Percentiles rank a stretch among this genome's conserved stretches.
Evolutionary conservation across 2,113 vertebrate genomes (phyloP).

Genomic region (Oostethus manadensis): DNA sequence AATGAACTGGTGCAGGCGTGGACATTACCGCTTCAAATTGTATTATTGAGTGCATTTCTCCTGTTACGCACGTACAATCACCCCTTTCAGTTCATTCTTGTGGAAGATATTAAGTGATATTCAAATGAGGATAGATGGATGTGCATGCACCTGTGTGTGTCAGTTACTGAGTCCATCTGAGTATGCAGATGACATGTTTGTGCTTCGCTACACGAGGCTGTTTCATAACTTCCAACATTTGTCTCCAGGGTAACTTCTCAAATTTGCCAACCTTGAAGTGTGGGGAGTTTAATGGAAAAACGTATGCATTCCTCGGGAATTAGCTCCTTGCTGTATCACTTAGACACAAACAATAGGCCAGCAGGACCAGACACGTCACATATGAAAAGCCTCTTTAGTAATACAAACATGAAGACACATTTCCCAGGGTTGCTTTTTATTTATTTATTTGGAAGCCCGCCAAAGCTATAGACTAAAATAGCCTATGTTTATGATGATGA

Average conservation of each 20-base stretch:
- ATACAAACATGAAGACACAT: neutral
- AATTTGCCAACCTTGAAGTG: conserved; percentile 24
- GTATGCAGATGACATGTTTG: neutral
- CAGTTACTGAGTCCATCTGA: neutral
- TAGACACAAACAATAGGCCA: conserved; percentile 25
- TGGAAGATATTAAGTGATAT: neutral
- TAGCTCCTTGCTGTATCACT: conserved; percentile 8
- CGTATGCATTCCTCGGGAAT: conserved; percentile 33
- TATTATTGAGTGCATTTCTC: conserved; percentile 13
- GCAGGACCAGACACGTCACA: conserved; percentile 41
- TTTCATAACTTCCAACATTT: conserved; percentile 1
- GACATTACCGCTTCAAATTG: conserved; percentile 17
- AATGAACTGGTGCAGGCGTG: conserved; percentile 23
- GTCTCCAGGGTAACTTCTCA: conserved; percentile 22
- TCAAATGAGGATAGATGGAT: neutral
- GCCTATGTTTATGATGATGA: too few relatives aligned
- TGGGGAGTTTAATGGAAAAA: conserved; percentile 25
- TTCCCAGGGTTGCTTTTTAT: too few relatives aligned
- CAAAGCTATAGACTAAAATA: too few relatives aligned
- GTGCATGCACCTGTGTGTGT: neutral
- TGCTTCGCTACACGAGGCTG: neutral
- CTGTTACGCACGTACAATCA: conserved; percentile 16
- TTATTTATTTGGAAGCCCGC: too few relatives aligned
- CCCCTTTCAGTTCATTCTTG: conserved; percentile 1
- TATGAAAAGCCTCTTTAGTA: conserved; percentile 11